Percentiles rank a stretch among this genome's conserved stretches.
Evolutionary conservation across 64 coral and sea anemone species (phyloP).

Genomic region (Exaiptasia diaphana): DNA sequence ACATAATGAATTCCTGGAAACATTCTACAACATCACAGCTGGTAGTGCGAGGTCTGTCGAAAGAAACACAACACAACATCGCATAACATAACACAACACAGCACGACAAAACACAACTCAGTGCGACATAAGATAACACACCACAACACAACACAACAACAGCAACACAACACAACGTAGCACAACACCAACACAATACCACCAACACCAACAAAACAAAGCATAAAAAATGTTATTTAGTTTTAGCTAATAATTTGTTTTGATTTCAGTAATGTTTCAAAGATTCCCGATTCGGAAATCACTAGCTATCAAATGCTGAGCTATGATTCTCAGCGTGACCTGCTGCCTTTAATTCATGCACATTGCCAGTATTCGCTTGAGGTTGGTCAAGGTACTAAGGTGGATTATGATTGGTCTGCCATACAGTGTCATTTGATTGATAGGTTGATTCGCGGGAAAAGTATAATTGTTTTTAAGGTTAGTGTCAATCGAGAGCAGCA

Average conservation of each 20-base stretch:
- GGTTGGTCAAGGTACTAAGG: slow-evolving; percentile 59
- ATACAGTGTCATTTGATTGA: slow-evolving; percentile 76
- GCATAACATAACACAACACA: not conserved
- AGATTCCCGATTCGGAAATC: slow-evolving; percentile 13
- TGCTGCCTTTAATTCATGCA: slow-evolving; percentile 63
- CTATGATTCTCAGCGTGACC: slow-evolving; percentile 62
- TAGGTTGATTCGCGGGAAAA: slow-evolving; percentile 67
- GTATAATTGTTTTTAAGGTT: slow-evolving; percentile 62
- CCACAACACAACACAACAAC: slow-evolving; percentile 10
- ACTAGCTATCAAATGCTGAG: slow-evolving; percentile 60
- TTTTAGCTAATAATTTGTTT: slow-evolving; percentile 16
- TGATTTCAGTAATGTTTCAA: not conserved
- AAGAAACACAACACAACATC: not conserved
- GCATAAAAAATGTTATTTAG: too few species aligned
- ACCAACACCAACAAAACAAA: too few species aligned
- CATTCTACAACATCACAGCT: slow-evolving; percentile 23
- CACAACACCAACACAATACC: too few species aligned
- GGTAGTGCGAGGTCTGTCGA: slow-evolving; percentile 32
- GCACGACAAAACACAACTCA: not conserved
- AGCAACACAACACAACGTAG: slow-evolving; percentile 26
- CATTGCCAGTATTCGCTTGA: slow-evolving; percentile 78
- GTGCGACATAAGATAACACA: not conserved
- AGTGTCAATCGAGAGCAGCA: too few species aligned
- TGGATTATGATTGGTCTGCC: slow-evolving; percentile 71
- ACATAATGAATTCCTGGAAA: slow-evolving; percentile 67